phyloP scores from a whole-genome alignment of 2,113 vertebrate genomes.

The Pagrus major region DNA sequence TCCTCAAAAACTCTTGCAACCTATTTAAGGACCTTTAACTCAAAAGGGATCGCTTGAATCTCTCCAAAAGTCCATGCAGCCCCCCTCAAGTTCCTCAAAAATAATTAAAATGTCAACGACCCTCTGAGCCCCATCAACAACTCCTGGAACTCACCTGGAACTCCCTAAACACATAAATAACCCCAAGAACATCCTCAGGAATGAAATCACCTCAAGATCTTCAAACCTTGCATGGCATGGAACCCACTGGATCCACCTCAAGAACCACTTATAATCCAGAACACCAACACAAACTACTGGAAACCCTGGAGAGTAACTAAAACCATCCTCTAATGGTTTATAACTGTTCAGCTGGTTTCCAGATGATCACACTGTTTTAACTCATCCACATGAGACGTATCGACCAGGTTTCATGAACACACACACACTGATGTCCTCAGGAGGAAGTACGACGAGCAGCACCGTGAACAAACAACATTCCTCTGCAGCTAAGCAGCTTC shows the following conservation, averaged over 20 bases:
- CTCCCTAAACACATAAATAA: neutral
- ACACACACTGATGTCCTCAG: neutral
- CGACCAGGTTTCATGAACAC: neutral
- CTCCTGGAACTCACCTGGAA: neutral
- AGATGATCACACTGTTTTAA: no score
- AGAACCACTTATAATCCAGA: neutral
- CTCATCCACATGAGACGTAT: no score
- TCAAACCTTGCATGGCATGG: neutral
- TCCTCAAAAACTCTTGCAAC: no score
- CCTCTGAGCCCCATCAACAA: neutral
- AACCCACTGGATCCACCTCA: neutral
- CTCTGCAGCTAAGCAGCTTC: slow-evolving; percentile 11
- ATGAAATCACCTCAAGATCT: neutral
- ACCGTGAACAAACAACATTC: neutral
- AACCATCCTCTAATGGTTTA: no score
- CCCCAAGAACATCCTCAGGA: neutral
- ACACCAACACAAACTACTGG: no score
- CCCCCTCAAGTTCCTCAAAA: no score
- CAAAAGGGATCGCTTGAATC: no score
- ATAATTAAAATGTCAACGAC: no score
- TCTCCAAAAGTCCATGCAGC: no score
- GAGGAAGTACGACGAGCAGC: neutral
- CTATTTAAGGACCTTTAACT: no score
- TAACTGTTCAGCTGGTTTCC: no score
- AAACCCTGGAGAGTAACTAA: no score